Evolutionary conservation across 2,113 vertebrate species (phyloP).

Genomic region (Fregata magnificens): DNA sequence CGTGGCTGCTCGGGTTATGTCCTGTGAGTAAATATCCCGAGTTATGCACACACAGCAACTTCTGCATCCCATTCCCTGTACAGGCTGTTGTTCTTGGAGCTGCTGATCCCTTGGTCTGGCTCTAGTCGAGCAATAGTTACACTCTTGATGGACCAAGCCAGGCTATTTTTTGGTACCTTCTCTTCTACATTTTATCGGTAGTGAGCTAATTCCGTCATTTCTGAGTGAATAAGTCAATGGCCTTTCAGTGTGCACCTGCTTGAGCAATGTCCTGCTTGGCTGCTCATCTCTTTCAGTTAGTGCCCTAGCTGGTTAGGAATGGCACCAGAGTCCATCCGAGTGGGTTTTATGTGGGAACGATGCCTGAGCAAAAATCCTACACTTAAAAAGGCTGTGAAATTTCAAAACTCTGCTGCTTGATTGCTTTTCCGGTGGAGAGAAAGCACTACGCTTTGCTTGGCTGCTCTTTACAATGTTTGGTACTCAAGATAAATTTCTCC

Average conservation of each 20-base stretch:
- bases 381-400: not conserved
- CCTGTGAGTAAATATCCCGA: not conserved
- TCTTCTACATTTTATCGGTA: not conserved
- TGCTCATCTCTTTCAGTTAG: not conserved
- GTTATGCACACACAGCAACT: not conserved
- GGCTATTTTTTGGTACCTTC: not conserved
- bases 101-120: not conserved
- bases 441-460: not conserved
- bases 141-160: not conserved
- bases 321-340: not conserved
- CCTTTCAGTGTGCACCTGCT: not conserved
- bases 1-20: not conserved
- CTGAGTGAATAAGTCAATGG: not conserved
- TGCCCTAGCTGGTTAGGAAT: not conserved
- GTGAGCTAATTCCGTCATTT: not conserved
- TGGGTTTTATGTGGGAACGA: not conserved
- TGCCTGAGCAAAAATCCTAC: not conserved
- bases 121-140: not conserved
- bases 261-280: not conserved
- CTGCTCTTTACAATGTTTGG: not conserved
- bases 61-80: not conserved
- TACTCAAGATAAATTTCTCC: conserved; percentile 1
- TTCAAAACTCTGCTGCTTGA: not conserved
- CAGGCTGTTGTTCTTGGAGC: not conserved
- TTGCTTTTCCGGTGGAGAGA: not conserved